Evolutionary conservation across 1,140 invertebrate genomes (phyloP).

Genomic region (Drosophila novamexicana): DNA sequence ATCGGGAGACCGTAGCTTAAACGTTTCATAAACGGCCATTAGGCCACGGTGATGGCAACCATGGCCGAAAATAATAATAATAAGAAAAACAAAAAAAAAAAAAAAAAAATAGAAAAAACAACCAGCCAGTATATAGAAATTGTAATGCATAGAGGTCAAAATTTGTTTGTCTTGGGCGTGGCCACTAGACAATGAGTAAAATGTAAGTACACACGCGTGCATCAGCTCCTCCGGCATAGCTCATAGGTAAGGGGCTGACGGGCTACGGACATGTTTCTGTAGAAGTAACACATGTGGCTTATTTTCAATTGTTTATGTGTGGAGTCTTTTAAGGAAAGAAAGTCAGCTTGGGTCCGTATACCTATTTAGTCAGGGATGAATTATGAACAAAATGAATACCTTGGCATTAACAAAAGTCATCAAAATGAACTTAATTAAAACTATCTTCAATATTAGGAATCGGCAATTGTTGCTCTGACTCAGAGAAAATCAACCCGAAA

Average conservation of each 20-base stretch:
- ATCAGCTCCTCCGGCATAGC: not conserved
- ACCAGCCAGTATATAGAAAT: conserved; percentile 12
- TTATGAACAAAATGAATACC: not conserved
- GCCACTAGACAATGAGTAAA: conserved; percentile 53
- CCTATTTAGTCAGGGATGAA: not conserved
- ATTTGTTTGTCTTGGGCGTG: conserved; percentile 46
- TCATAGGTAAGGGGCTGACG: not conserved
- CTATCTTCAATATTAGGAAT: too few relatives aligned
- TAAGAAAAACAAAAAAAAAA: conserved; percentile 19
- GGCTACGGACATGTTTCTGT: not conserved
- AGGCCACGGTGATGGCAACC: conserved; percentile 44
- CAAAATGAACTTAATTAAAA: too few relatives aligned
- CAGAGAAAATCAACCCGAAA: too few relatives aligned
- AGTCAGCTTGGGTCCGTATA: not conserved
- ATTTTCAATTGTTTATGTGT: conserved; percentile 26
- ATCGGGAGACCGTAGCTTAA: conserved; percentile 50
- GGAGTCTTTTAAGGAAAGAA: not conserved
- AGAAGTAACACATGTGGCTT: conserved; percentile 2
- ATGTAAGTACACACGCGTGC: conserved; percentile 11
- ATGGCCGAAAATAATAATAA: conserved; percentile 38
- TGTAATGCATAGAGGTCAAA: conserved; percentile 7
- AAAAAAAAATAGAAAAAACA: conserved; percentile 23
- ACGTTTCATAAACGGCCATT: conserved; percentile 72
- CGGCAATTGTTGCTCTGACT: too few relatives aligned
- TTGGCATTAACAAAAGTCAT: too few relatives aligned